phyloP scores from a whole-genome alignment of 2,888 invertebrate species.

The Caenorhabditis doughertyi region DNA sequence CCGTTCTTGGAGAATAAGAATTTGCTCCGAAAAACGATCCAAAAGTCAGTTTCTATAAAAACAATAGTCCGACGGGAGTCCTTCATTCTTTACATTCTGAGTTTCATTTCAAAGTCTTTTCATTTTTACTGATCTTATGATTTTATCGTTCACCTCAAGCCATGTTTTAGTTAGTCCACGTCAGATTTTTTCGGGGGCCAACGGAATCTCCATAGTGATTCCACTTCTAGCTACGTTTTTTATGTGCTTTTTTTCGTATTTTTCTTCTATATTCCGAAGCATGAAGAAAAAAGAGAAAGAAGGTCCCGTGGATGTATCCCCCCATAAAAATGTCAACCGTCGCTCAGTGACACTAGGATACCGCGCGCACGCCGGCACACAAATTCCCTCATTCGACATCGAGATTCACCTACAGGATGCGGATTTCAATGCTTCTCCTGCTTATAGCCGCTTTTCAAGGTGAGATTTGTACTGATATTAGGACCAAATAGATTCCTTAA shows the following conservation, averaged over 20 bases:
- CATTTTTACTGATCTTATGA: not conserved
- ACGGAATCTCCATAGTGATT: constrained; percentile 39
- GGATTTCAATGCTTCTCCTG: constrained; percentile 26
- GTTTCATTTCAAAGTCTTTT: no score
- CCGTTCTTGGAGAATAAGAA: no score
- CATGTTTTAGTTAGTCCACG: not conserved
- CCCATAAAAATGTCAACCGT: constrained; percentile 53
- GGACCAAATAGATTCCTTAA: no score
- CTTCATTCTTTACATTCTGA: no score
- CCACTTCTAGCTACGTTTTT: constrained; percentile 6
- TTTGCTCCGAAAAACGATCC: no score
- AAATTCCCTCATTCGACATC: constrained; percentile 49
- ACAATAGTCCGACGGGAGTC: no score
- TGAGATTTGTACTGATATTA: not conserved
- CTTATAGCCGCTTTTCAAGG: constrained; percentile 30
- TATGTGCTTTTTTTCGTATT: constrained; percentile 1
- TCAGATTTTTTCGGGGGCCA: not conserved
- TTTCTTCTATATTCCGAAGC: not conserved
- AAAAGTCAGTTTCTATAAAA: no score
- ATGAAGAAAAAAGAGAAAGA: no score
- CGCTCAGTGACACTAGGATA: constrained; percentile 53
- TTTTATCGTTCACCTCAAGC: not conserved
- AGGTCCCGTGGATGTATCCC: constrained; percentile 23
- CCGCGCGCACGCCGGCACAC: constrained; percentile 45
- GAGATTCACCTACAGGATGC: constrained; percentile 36